Conservation (phyloP, 2,113 vertebrate species). For the Ranitomeya variabilis region DNA sequence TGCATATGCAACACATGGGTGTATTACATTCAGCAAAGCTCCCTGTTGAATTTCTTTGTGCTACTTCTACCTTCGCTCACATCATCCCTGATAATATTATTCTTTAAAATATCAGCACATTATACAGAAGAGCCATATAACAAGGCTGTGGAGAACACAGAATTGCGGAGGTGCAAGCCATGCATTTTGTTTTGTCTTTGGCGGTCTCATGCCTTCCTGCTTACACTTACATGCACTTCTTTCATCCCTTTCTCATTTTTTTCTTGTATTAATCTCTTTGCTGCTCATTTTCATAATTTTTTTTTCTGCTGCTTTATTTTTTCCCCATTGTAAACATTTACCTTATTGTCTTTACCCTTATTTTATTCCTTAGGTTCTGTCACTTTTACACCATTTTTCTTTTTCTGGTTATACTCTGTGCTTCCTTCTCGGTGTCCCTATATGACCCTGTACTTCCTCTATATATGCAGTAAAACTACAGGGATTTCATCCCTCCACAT, state of each 20-base stretch:
- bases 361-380: neutral
- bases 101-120: neutral
- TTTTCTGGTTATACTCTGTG: neutral
- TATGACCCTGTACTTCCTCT: slow-evolving; percentile 47
- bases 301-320: neutral
- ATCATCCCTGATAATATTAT: neutral
- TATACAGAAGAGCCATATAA: neutral
- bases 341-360: neutral
- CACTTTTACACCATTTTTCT: neutral
- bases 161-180: neutral
- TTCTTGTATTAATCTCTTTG: neutral
- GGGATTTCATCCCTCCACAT: slow-evolving; percentile 36
- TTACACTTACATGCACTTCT: neutral
- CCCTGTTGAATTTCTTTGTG: slow-evolving; percentile 13
- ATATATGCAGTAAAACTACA: slow-evolving; percentile 41
- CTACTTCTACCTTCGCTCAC: neutral
- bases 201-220: neutral
- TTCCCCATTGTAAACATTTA: no score
- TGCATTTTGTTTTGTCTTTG: neutral
- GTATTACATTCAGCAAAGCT: neutral
- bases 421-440: slow-evolving; percentile 37
- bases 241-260: neutral
- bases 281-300: neutral
- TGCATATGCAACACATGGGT: slow-evolving; percentile 25
- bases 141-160: neutral